These are phyloP conservation scores for Zosterops pallidus DNA, from an alignment of 2,113 vertebrate genomes.

Conservation along the genomic window DNA sequence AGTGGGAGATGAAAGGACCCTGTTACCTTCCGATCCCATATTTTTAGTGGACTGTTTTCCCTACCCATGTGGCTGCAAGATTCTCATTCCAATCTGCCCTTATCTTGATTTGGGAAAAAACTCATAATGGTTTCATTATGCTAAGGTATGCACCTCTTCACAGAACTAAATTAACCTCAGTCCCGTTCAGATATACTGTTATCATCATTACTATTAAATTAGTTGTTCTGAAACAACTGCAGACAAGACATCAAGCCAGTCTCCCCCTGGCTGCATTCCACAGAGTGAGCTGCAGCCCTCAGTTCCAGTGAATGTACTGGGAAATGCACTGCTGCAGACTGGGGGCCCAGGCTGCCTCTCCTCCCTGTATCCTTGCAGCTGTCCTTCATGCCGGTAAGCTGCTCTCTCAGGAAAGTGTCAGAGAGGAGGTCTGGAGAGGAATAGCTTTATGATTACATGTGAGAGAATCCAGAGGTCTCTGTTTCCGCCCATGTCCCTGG, in stretches of 20 bases:
- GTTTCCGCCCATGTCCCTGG: background rate
- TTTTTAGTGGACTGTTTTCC: slow-evolving; percentile 28
- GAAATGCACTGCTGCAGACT: background rate
- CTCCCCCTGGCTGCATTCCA: background rate
- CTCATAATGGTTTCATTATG: slow-evolving; percentile 30
- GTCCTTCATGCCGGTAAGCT: background rate
- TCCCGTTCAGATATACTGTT: slow-evolving; percentile 5
- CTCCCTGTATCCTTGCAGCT: background rate
- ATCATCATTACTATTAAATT: slow-evolving; percentile 25
- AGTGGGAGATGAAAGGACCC: background rate
- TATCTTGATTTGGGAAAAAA: slow-evolving; percentile 14
- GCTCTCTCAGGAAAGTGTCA: background rate
- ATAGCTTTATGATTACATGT: too few species aligned
- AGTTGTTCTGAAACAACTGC: slow-evolving; percentile 34
- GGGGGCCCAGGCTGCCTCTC: background rate
- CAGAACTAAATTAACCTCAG: slow-evolving; percentile 28
- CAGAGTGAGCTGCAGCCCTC: background rate
- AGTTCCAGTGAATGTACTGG: background rate
- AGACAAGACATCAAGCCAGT: background rate
- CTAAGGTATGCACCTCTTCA: background rate
- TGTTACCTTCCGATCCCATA: background rate
- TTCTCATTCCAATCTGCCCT: slow-evolving; percentile 23
- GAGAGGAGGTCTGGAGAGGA: background rate
- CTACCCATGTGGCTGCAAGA: slow-evolving; percentile 39
- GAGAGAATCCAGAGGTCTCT: background rate